Percentiles rank a stretch among this genome's conserved stretches.
These are phyloP conservation scores for Amphilophus citrinellus DNA, from an alignment of 2,113 vertebrate genomes.

Conservation along the genomic window DNA sequence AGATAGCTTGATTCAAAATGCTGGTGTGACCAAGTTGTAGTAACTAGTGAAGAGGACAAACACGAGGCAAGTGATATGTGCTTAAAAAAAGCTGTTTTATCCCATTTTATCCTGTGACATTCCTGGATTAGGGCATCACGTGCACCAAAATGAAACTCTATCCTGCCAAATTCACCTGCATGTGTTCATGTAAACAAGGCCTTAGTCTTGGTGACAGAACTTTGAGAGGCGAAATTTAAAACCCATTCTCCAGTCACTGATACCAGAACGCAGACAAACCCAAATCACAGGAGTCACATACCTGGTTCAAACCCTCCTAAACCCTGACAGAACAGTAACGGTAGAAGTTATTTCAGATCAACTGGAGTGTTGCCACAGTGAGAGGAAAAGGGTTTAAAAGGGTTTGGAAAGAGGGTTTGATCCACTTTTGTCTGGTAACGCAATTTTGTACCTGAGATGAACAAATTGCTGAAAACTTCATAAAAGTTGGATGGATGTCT, in stretches of 20 bases:
- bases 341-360: neutral
- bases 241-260: conserved; percentile 48
- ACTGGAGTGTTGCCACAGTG: neutral
- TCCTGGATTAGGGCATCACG: neutral
- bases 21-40: too few species aligned
- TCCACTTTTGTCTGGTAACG: conserved; percentile 66
- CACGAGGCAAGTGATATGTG: too few species aligned
- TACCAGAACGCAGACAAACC: conserved; percentile 60
- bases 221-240: conserved; percentile 48
- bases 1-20: too few species aligned
- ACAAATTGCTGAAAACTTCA: conserved; percentile 74
- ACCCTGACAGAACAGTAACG: neutral
- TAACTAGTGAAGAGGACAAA: too few species aligned
- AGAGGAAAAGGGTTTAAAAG: conserved; percentile 16
- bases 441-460: conserved; percentile 81
- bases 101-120: too few species aligned
- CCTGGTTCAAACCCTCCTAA: conserved; percentile 46
- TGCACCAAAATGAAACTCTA: neutral
- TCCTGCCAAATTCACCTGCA: neutral
- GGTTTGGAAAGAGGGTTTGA: conserved; percentile 46
- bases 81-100: too few species aligned
- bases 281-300: conserved; percentile 41
- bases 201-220: conserved; percentile 23
- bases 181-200: neutral
- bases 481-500: conserved; percentile 83